Percentiles rank a stretch among this genome's conserved stretches.
phyloP scores from a whole-genome alignment of 2,797 vertebrate genomes.

The Selene dorsalis region DNA sequence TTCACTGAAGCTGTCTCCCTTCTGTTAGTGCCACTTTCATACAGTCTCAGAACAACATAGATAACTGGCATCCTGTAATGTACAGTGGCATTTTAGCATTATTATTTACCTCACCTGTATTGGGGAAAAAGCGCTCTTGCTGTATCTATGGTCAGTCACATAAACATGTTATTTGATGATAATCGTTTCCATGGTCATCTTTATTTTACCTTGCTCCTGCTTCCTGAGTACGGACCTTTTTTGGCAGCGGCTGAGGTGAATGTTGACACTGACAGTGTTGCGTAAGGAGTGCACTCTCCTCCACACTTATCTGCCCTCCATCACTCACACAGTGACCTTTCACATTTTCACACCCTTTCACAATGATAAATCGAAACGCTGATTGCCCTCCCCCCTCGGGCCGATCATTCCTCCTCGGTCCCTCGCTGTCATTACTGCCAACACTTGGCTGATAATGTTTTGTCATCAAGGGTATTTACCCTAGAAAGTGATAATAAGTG shows the following conservation, averaged over 20 bases:
- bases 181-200: too few relatives aligned
- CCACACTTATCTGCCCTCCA: slow-evolving; percentile 21
- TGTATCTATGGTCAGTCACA: not conserved
- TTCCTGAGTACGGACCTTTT: not conserved
- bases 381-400: slow-evolving; percentile 16
- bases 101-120: not conserved
- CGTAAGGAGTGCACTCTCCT: slow-evolving; percentile 6
- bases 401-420: not conserved
- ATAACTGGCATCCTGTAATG: too few relatives aligned
- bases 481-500: slow-evolving; percentile 5
- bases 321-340: slow-evolving; percentile 38
- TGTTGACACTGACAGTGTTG: slow-evolving; percentile 1
- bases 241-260: not conserved
- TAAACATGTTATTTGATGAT: too few relatives aligned
- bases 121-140: not conserved
- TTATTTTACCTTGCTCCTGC: not conserved
- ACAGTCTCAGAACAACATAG: too few relatives aligned
- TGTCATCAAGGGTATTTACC: slow-evolving; percentile 31
- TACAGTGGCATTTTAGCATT: not conserved
- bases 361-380: slow-evolving; percentile 39
- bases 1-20: too few relatives aligned
- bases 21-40: too few relatives aligned
- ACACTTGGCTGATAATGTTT: slow-evolving; percentile 18
- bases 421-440: slow-evolving; percentile 25
- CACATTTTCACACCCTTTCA: slow-evolving; percentile 22